phyloP scores from a whole-genome alignment of 2,113 vertebrate species.

The Carassius gibelio region DNA sequence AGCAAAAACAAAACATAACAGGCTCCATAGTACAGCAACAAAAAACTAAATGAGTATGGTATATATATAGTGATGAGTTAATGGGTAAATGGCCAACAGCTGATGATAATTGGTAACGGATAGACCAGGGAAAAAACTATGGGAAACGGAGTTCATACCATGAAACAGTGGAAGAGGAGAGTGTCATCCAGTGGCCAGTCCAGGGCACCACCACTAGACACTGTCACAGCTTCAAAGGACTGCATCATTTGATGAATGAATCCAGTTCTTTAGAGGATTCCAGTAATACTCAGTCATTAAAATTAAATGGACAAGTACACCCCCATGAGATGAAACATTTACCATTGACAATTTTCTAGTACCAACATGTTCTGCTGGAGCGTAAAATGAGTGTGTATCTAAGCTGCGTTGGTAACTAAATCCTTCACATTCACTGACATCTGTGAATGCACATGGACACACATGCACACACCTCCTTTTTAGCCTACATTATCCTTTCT shows the following conservation, averaged over 20 bases:
- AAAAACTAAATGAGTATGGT: too few species aligned
- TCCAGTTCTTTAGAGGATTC: constrained; percentile 1
- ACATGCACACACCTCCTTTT: neutral
- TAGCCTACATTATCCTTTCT: constrained; percentile 28
- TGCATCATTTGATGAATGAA: neutral
- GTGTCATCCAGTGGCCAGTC: too few species aligned
- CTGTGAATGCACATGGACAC: neutral
- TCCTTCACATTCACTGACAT: constrained; percentile 21
- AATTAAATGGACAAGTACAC: constrained; percentile 17
- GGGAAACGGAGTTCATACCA: too few species aligned
- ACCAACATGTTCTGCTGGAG: constrained; percentile 10
- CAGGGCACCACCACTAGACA: too few species aligned
- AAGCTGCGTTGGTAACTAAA: constrained; percentile 11
- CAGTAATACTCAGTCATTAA: constrained; percentile 17
- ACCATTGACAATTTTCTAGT: neutral
- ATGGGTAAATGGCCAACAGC: too few species aligned
- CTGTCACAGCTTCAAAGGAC: neutral
- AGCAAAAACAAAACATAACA: too few species aligned
- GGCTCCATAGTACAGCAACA: too few species aligned
- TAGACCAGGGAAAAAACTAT: too few species aligned
- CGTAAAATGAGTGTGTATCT: neutral
- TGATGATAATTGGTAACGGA: too few species aligned
- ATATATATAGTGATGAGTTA: too few species aligned
- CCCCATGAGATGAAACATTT: constrained; percentile 8
- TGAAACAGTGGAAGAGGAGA: too few species aligned